phyloP scores from a whole-genome alignment of 2,113 vertebrate species.

The Gobio gobio region DNA sequence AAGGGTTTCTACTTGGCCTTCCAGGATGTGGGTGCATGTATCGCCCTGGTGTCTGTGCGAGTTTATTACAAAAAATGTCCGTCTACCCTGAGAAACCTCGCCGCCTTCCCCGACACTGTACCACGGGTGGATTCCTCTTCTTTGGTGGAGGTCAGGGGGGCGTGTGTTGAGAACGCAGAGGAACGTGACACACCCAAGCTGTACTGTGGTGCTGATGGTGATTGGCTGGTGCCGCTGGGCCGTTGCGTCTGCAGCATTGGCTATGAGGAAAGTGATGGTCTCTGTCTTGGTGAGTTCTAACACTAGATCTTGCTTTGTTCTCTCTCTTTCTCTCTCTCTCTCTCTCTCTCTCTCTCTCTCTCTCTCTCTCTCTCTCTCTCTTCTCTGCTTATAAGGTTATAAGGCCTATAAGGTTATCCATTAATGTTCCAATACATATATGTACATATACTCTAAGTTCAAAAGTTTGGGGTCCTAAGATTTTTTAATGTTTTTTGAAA shows the following conservation, averaged over 20 bases:
- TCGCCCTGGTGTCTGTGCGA: slow-evolving; percentile 92
- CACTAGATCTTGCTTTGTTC: not conserved
- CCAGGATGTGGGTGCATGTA: slow-evolving; percentile 96
- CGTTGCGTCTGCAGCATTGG: slow-evolving; percentile 92
- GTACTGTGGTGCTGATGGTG: slow-evolving; percentile 96
- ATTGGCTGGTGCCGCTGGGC: slow-evolving; percentile 98
- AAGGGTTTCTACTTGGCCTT: slow-evolving; percentile 97
- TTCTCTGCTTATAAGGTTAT: too few species aligned
- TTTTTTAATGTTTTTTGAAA: too few species aligned
- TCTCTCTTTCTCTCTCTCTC: not conserved
- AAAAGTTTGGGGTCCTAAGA: too few species aligned
- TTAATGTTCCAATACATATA: not conserved
- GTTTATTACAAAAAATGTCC: slow-evolving; percentile 98
- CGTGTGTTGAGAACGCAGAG: slow-evolving; percentile 93
- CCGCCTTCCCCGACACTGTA: slow-evolving; percentile 93
- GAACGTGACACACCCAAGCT: slow-evolving; percentile 93
- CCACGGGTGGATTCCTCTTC: slow-evolving; percentile 94
- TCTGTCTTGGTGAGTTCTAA: slow-evolving; percentile 86
- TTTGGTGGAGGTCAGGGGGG: slow-evolving; percentile 92
- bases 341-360: too few species aligned
- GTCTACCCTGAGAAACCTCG: slow-evolving; percentile 90
- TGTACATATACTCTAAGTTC: too few species aligned
- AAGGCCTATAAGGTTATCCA: not conserved
- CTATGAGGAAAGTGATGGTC: slow-evolving; percentile 91
- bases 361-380: too few species aligned